These are phyloP conservation scores for Copidosoma floridanum DNA, from an alignment of 1,140 invertebrate genomes.

Conservation along the genomic window DNA sequence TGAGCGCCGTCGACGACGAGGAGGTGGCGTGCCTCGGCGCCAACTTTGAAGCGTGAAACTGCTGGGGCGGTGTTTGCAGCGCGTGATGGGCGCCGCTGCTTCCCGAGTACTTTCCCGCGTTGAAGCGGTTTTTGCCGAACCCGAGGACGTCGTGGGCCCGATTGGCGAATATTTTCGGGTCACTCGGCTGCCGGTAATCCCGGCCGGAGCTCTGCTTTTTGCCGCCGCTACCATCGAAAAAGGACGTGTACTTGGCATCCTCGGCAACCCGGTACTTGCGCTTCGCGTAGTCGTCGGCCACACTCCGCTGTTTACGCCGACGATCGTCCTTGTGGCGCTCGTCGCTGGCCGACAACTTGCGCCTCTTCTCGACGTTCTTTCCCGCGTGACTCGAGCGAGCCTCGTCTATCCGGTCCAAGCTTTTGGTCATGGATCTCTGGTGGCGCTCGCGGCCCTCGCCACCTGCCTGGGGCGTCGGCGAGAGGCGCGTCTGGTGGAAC, in stretches of 20 bases:
- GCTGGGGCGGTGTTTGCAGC: background rate
- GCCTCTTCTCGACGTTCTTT: no score
- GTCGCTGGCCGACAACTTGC: no score
- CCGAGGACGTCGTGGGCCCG: slow-evolving; percentile 49
- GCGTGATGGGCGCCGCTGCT: slow-evolving; percentile 22
- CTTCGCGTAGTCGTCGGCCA: slow-evolving; percentile 11
- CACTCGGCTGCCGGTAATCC: slow-evolving; percentile 22
- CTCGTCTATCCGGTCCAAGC: slow-evolving; percentile 74
- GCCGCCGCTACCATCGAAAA: slow-evolving; percentile 14
- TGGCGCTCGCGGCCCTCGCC: slow-evolving; percentile 15
- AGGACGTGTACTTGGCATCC: slow-evolving; percentile 19
- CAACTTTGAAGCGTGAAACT: background rate
- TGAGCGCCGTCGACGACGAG: slow-evolving; percentile 16
- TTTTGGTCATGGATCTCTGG: slow-evolving; percentile 70
- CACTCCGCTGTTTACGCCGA: slow-evolving; percentile 35
- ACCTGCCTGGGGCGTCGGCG: slow-evolving; percentile 31
- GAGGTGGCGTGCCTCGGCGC: background rate
- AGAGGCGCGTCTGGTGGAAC: slow-evolving; percentile 44
- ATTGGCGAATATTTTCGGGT: slow-evolving; percentile 45
- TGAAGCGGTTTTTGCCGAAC: slow-evolving; percentile 48
- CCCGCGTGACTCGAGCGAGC: no score
- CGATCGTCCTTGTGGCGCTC: background rate
- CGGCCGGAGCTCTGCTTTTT: background rate
- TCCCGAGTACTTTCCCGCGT: slow-evolving; percentile 53
- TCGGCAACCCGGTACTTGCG: background rate